Percentiles rank a stretch among this genome's conserved stretches.
Conservation (phyloP, 53 echinoderm and acorn worm genomes). For the Temnopleurus reevesii region DNA sequence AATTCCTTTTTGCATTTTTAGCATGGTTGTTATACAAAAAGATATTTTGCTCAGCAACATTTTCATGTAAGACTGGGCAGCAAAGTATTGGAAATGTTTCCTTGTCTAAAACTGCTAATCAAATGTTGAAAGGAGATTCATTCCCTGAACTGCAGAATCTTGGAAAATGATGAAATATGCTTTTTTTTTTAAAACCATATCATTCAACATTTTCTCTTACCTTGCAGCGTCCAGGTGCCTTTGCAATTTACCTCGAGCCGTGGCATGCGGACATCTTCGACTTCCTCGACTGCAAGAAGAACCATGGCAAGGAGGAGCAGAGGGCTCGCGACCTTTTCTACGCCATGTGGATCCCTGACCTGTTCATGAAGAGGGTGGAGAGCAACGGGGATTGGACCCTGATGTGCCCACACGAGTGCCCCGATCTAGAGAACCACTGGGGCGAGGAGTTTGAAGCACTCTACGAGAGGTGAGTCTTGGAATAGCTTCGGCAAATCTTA, state of each 20-base stretch:
- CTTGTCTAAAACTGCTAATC: too few species aligned
- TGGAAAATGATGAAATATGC: too few species aligned
- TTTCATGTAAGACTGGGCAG: too few species aligned
- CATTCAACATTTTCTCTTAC: neutral
- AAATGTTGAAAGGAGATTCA: too few species aligned
- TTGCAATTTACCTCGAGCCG: slow-evolving; percentile 97
- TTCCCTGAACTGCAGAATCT: too few species aligned
- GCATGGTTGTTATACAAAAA: too few species aligned
- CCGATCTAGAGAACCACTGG: slow-evolving; percentile 76
- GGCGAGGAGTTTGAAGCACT: slow-evolving; percentile 89
- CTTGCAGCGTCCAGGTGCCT: slow-evolving; percentile 91
- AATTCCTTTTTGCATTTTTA: too few species aligned
- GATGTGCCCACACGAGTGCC: slow-evolving; percentile 96
- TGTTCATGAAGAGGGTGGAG: slow-evolving; percentile 96
- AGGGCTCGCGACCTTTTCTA: slow-evolving; percentile 93
- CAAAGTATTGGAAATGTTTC: too few species aligned
- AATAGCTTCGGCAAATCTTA: too few species aligned
- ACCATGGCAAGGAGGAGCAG: slow-evolving; percentile 93
- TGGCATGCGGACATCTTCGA: slow-evolving; percentile 98
- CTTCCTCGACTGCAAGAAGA: slow-evolving; percentile 96
- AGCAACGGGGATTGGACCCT: slow-evolving; percentile 81
- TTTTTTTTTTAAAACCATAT: too few species aligned
- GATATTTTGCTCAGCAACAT: too few species aligned
- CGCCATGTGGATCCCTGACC: slow-evolving; percentile 94
- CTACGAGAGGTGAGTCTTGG: slow-evolving; percentile 69